Evolutionary conservation across 2,797 vertebrate genomes (phyloP).

Genomic region (Diglossa cyanea): DNA sequence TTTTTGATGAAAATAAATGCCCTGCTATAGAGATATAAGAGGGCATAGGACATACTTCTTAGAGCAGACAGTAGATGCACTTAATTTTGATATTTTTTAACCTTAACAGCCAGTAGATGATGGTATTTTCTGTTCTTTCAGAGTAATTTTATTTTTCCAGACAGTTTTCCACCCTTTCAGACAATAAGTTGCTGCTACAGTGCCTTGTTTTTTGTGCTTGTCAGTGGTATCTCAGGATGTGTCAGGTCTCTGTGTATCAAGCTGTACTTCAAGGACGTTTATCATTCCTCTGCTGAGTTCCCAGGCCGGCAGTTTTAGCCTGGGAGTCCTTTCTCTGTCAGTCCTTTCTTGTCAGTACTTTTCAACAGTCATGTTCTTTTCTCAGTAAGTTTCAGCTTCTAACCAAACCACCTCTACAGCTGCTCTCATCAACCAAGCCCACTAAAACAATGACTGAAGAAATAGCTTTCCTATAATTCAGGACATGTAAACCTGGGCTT

Average conservation of each 20-base stretch:
- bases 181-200: background rate
- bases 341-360: background rate
- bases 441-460: background rate
- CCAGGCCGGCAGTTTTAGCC: background rate
- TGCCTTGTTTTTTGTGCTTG: background rate
- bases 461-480: background rate
- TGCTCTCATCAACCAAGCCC: background rate
- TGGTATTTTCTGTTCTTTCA: background rate
- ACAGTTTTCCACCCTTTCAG: background rate
- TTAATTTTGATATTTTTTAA: background rate
- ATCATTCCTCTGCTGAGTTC: background rate
- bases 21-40: background rate
- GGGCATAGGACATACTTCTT: background rate
- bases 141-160: background rate
- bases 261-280: background rate
- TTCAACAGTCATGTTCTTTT: background rate
- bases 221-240: background rate
- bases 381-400: background rate
- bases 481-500: background rate
- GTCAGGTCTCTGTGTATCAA: background rate
- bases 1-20: background rate
- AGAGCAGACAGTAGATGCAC: background rate
- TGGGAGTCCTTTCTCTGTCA: background rate
- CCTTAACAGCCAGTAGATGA: background rate
- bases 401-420: background rate